Percentiles rank a stretch among this genome's conserved stretches.
Conservation (phyloP, 2,113 vertebrate species). For the Channa argus region DNA sequence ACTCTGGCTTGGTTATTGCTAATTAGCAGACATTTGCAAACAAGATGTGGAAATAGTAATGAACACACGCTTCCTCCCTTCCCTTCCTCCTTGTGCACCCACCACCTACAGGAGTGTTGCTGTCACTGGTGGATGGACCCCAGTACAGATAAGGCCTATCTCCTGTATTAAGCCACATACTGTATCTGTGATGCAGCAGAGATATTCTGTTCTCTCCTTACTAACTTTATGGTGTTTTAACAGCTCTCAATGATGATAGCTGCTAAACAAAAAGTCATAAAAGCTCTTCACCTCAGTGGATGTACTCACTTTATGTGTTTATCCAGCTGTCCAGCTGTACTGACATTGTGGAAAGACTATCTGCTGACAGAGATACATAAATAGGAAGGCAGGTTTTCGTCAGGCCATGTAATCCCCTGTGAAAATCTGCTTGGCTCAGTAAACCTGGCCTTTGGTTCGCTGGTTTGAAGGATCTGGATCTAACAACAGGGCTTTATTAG, state of each 20-base stretch:
- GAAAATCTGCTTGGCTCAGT: background rate
- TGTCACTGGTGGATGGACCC: background rate
- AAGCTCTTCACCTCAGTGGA: conserved; percentile 43
- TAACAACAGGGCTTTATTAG: conserved; percentile 5
- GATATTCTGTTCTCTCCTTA: conserved; percentile 21
- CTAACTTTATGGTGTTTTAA: conserved; percentile 41
- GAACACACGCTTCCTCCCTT: too few species aligned
- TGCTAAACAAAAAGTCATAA: conserved; percentile 33
- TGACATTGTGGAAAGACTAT: conserved; percentile 29
- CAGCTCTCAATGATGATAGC: conserved; percentile 9
- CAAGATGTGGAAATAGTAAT: too few species aligned
- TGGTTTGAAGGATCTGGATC: background rate
- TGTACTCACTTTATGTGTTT: conserved; percentile 39
- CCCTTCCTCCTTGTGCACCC: background rate
- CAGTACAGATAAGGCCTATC: conserved; percentile 36
- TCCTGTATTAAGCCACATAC: conserved; percentile 11
- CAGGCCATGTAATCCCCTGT: conserved; percentile 30
- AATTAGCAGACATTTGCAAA: too few species aligned
- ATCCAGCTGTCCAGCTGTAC: conserved; percentile 28
- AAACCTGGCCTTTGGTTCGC: background rate
- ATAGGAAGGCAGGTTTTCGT: conserved; percentile 29
- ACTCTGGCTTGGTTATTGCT: too few species aligned
- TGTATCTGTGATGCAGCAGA: background rate
- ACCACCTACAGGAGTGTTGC: conserved; percentile 11
- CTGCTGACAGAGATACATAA: conserved; percentile 32